A percentile compares a stretch with the other conserved stretches of the same genome.
phyloP scores from a whole-genome alignment of 1,140 invertebrate species.

The Planococcus citri region DNA sequence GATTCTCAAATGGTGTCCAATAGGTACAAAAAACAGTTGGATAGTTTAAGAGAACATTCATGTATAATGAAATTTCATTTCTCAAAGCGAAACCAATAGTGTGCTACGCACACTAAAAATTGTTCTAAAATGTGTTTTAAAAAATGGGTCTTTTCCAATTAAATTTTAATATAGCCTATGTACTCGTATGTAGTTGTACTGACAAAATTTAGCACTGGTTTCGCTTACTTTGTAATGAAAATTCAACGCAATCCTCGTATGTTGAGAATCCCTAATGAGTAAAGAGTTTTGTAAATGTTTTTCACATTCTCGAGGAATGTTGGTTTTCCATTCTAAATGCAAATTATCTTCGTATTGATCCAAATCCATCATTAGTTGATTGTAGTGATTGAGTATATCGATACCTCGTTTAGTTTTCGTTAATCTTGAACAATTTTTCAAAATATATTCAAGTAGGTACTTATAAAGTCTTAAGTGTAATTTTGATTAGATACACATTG shows the following conservation, averaged over 20 bases:
- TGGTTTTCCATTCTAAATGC: constrained; percentile 52
- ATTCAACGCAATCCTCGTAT: constrained; percentile 19
- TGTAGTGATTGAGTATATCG: constrained; percentile 35
- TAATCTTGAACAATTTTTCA: constrained; percentile 30
- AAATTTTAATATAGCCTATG: no score
- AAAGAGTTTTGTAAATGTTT: constrained; percentile 50
- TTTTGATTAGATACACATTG: no score
- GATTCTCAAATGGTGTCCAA: no score
- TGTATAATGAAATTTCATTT: no score
- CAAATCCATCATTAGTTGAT: constrained; percentile 48
- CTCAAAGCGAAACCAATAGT: no score
- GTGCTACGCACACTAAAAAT: no score
- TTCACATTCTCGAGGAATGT: constrained; percentile 47
- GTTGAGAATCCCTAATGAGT: constrained; percentile 33
- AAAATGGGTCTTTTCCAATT: no score
- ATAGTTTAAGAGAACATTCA: no score
- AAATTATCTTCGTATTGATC: constrained; percentile 48
- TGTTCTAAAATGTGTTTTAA: no score
- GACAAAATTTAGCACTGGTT: no score
- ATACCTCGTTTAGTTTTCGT: constrained; percentile 32
- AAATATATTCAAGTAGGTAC: not conserved
- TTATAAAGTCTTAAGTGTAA: constrained; percentile 9
- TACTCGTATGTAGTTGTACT: no score
- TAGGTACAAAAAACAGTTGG: no score
- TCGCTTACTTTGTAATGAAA: constrained; percentile 21